Conservation (phyloP, 2,888 invertebrate species). For the Spisula subtruncata region DNA sequence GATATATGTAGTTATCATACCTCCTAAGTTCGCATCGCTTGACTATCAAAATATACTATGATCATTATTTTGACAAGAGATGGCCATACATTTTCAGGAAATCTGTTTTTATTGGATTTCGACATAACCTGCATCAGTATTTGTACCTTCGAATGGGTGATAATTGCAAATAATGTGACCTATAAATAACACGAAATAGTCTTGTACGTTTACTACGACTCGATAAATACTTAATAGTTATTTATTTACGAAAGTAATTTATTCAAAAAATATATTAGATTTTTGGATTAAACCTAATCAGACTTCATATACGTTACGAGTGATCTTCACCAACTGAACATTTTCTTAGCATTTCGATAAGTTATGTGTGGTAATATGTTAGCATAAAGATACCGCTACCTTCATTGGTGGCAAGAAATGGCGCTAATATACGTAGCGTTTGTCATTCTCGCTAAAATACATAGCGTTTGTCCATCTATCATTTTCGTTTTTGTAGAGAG, state of each 20-base stretch:
- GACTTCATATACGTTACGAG: background rate
- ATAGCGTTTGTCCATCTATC: too few relatives aligned
- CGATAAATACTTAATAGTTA: conserved; percentile 26
- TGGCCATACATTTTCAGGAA: conserved; percentile 1
- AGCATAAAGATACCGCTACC: background rate
- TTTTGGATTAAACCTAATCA: conserved; percentile 9
- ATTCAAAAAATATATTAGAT: conserved; percentile 25
- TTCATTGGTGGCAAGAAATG: too few relatives aligned
- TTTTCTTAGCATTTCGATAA: conserved; percentile 5
- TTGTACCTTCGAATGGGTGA: conserved; percentile 25
- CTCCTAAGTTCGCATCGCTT: background rate
- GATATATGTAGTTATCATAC: background rate
- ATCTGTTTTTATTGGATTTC: conserved; percentile 32
- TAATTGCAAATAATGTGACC: conserved; percentile 30
- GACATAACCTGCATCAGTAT: conserved; percentile 15
- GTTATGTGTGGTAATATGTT: background rate
- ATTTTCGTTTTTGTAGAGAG: too few relatives aligned
- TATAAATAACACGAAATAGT: conserved; percentile 30
- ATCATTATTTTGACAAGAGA: conserved; percentile 39
- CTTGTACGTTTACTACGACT: background rate
- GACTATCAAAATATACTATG: background rate
- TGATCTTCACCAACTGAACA: background rate
- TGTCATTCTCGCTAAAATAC: too few relatives aligned
- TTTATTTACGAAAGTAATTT: conserved; percentile 26
- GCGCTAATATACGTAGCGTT: too few relatives aligned